These are phyloP conservation scores for Drosophila eohydei DNA, from an alignment of 2,888 invertebrate species.

Conservation along the genomic window DNA sequence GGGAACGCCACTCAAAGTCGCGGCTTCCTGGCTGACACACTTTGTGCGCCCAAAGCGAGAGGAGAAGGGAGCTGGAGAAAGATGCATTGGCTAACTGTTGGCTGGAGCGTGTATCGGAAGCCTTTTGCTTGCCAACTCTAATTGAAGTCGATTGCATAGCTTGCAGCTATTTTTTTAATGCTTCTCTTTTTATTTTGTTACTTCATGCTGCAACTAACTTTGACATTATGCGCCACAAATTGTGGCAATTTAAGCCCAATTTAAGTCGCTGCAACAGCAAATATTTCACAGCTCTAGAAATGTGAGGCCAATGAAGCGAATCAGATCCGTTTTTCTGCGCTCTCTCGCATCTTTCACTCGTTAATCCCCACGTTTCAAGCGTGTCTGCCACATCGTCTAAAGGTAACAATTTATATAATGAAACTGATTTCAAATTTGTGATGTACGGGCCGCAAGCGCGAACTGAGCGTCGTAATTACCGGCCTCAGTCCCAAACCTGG, in stretches of 20 bases:
- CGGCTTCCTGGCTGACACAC: conserved; percentile 68
- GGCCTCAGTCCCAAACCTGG: conserved; percentile 16
- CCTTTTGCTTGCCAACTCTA: conserved; percentile 71
- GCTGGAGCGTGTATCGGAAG: conserved; percentile 50
- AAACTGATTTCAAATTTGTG: conserved; percentile 80
- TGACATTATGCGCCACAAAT: conserved; percentile 78
- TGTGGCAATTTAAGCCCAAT: conserved; percentile 69
- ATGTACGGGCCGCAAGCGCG: conserved; percentile 59
- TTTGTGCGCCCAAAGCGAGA: conserved; percentile 37
- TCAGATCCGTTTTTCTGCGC: conserved; percentile 28
- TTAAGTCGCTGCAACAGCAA: conserved; percentile 35
- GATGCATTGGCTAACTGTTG: conserved; percentile 6
- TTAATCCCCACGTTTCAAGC: conserved; percentile 23
- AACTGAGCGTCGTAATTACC: conserved; percentile 58
- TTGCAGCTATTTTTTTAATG: conserved; percentile 41
- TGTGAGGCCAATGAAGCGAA: conserved; percentile 44
- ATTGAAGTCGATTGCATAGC: conserved; percentile 71
- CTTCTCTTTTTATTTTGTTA: not conserved
- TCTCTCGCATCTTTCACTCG: conserved; percentile 11
- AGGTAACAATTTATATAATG: conserved; percentile 80
- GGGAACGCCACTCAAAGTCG: conserved; percentile 64
- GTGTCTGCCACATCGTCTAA: conserved; percentile 75
- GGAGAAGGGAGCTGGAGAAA: not conserved
- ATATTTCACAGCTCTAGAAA: conserved; percentile 55
- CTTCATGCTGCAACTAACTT: conserved; percentile 57